These are phyloP conservation scores for Ahaetulla prasina DNA, from an alignment of 2,113 vertebrate species.

Conservation along the genomic window DNA sequence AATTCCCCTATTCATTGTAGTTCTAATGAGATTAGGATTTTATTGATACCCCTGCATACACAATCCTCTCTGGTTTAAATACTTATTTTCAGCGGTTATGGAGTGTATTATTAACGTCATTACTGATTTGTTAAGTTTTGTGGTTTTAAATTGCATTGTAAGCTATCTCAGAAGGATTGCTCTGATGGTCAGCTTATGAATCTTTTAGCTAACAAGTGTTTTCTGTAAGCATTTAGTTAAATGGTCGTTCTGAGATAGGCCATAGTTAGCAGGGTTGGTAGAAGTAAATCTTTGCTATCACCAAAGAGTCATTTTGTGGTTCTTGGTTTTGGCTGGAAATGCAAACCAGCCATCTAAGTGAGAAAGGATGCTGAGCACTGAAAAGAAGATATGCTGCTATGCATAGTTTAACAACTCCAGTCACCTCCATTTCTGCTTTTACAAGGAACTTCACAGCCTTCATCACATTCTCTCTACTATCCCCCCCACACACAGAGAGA, in stretches of 20 bases:
- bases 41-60: not conserved
- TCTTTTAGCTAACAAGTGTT: not conserved
- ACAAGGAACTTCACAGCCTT: not conserved
- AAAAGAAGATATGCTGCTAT: not conserved
- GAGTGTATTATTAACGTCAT: not conserved
- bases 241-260: not conserved
- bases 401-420: not conserved
- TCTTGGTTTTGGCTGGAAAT: not conserved
- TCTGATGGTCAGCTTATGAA: not conserved
- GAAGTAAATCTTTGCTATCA: not conserved
- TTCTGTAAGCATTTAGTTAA: not conserved
- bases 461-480: not conserved
- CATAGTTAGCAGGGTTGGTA: not conserved
- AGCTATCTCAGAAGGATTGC: not conserved
- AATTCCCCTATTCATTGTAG: not conserved
- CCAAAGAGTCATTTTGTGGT: not conserved
- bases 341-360: not conserved
- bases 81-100: not conserved
- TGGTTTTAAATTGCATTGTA: not conserved
- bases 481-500: not conserved
- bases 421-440: not conserved
- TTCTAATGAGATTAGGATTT: not conserved
- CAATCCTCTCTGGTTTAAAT: not conserved
- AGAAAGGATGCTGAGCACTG: not conserved
- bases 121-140: not conserved